A percentile compares a stretch with the other conserved stretches of the same genome.
Conservation (phyloP, 1,140 invertebrate species). For the Zaprionus nigranus region DNA sequence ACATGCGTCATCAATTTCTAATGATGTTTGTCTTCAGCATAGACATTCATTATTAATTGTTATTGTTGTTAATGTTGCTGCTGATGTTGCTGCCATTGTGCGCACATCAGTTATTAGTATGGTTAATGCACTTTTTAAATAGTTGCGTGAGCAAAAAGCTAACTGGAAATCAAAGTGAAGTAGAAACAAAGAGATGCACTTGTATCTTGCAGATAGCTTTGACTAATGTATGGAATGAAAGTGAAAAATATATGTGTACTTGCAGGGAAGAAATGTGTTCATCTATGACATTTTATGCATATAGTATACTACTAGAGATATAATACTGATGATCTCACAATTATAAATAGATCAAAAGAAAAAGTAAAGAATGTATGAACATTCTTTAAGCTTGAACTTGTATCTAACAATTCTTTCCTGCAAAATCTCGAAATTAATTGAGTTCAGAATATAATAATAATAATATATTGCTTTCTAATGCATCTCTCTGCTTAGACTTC, state of each 20-base stretch:
- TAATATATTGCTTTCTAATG: too few relatives aligned
- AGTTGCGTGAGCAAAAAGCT: constrained; percentile 9
- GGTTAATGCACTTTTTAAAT: constrained; percentile 52
- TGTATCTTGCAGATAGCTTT: background rate
- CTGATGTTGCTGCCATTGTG: constrained; percentile 21
- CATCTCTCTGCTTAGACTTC: background rate
- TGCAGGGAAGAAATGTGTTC: too few relatives aligned
- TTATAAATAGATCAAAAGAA: too few relatives aligned
- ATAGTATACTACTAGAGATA: too few relatives aligned
- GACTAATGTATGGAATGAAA: background rate
- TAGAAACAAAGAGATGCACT: background rate
- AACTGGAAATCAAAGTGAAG: constrained; percentile 10
- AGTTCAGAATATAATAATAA: too few relatives aligned
- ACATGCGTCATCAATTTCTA: constrained; percentile 83
- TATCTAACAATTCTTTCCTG: too few relatives aligned
- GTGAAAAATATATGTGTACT: too few relatives aligned
- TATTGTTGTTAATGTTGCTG: constrained; percentile 26
- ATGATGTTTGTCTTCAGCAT: constrained; percentile 74
- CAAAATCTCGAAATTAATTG: too few relatives aligned
- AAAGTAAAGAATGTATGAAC: too few relatives aligned
- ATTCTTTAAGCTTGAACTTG: too few relatives aligned
- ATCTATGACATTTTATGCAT: too few relatives aligned
- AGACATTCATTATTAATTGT: constrained; percentile 59
- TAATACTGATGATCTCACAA: too few relatives aligned
- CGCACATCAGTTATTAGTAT: constrained; percentile 71